A percentile compares a stretch with the other conserved stretches of the same genome.
Conservation (phyloP, 2,888 invertebrate genomes). For the Xestia rhomboidea region DNA sequence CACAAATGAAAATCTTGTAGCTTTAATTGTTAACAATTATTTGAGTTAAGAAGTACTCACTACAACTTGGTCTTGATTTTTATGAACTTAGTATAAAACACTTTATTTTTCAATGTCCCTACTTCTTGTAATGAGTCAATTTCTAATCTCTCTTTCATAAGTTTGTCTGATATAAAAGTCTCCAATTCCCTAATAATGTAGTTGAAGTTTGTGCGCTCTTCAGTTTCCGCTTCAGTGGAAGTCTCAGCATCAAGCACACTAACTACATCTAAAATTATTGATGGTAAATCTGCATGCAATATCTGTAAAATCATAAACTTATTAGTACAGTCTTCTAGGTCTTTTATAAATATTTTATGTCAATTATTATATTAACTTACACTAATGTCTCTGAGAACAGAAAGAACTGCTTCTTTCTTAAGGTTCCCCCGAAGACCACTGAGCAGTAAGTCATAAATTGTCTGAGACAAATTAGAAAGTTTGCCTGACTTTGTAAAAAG, state of each 20-base stretch:
- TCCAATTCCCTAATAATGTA: conserved; percentile 95
- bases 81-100: conserved; percentile 98
- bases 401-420: conserved; percentile 94
- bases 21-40: not conserved
- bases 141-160: conserved; percentile 97
- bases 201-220: conserved; percentile 94
- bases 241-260: conserved; percentile 96
- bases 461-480: conserved; percentile 92
- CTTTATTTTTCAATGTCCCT: conserved; percentile 96
- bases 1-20: not conserved
- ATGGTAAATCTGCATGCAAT: conserved; percentile 95
- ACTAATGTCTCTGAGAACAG: conserved; percentile 93
- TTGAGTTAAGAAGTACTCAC: conserved; percentile 91
- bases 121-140: conserved; percentile 98
- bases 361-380: conserved; percentile 88
- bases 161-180: conserved; percentile 95
- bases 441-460: conserved; percentile 95
- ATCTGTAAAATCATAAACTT: conserved; percentile 87
- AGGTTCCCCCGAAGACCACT: conserved; percentile 94
- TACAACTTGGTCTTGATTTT: conserved; percentile 99
- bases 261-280: conserved; percentile 95
- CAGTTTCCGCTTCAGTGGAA: conserved; percentile 92
- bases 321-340: not conserved
- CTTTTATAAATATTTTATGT: not conserved
- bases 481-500: conserved; percentile 92